Evolutionary conservation across 2,113 vertebrate genomes (phyloP).

Genomic region (Diadophis punctatus): DNA sequence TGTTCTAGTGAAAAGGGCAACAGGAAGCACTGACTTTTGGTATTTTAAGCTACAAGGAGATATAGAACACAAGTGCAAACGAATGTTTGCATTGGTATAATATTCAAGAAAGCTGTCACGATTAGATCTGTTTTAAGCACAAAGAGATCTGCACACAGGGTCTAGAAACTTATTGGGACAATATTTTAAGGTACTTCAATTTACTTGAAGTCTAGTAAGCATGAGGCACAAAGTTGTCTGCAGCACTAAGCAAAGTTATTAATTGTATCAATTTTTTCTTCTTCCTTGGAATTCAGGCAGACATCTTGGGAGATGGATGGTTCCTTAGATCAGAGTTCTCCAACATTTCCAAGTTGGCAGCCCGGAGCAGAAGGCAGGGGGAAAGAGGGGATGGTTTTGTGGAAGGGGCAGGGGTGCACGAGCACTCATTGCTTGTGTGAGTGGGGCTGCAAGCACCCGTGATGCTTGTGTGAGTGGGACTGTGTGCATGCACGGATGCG

Average conservation of each 20-base stretch:
- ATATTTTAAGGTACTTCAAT: not conserved
- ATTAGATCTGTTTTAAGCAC: not conserved
- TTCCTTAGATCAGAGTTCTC: not conserved
- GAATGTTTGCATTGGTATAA: not conserved
- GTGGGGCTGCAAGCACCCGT: too few relatives aligned
- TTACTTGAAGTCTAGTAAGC: not conserved
- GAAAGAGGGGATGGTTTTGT: too few relatives aligned
- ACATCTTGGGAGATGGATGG: not conserved
- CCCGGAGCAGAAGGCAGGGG: too few relatives aligned
- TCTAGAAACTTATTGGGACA: not conserved
- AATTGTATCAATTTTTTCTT: not conserved
- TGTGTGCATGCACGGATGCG: too few relatives aligned
- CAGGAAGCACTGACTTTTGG: not conserved
- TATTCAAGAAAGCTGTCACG: not conserved
- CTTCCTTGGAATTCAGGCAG: not conserved
- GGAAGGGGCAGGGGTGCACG: too few relatives aligned
- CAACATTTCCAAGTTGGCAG: too few relatives aligned
- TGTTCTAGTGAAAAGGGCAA: not conserved
- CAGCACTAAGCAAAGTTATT: not conserved
- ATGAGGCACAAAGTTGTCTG: not conserved
- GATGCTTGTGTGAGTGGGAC: too few relatives aligned
- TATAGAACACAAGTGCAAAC: not conserved
- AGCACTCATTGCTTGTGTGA: too few relatives aligned
- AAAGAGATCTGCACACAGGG: not conserved
- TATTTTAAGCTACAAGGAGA: not conserved